phyloP scores from a whole-genome alignment of 2,888 invertebrate genomes.

The Cyclophora albipunctata region DNA sequence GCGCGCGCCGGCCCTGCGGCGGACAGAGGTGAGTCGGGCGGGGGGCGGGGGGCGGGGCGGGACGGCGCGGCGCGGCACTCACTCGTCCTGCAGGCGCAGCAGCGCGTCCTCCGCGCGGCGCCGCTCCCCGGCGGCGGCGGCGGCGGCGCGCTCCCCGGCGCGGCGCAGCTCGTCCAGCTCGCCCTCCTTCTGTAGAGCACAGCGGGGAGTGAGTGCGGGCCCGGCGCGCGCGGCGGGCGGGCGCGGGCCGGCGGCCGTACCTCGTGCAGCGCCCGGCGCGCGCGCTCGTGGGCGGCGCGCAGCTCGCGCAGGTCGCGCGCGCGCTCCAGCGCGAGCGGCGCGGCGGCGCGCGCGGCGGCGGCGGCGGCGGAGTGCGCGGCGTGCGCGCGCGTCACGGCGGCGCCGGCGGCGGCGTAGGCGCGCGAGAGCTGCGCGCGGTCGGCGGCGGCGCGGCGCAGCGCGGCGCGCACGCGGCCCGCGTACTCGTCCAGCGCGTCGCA shows the following conservation, averaged over 20 bases:
- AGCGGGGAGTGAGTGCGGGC: no score
- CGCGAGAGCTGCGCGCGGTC: constrained; percentile 42
- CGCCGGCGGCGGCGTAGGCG: constrained; percentile 36
- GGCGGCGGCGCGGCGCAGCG: constrained; percentile 37
- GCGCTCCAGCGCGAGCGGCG: neutral
- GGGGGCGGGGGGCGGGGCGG: no score
- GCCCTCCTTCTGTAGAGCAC: no score
- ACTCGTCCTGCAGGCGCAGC: no score
- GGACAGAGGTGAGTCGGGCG: no score
- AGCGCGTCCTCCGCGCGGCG: no score
- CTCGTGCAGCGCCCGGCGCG: neutral
- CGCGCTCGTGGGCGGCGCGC: neutral
- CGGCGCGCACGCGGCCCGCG: constrained; percentile 38
- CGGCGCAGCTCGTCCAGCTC: no score
- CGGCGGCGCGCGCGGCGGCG: constrained; percentile 17
- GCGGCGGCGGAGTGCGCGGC: constrained; percentile 22
- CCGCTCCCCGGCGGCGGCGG: no score
- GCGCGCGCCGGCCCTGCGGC: constrained; percentile 13
- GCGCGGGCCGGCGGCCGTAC: neutral
- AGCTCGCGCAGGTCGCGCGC: neutral
- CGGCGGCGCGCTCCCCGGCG: no score
- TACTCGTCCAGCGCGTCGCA: constrained; percentile 47
- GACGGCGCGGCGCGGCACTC: no score
- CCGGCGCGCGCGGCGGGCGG: neutral
- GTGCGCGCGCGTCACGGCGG: constrained; percentile 24